A percentile compares a stretch with the other conserved stretches of the same genome.
These are phyloP conservation scores for Orthosia cruda DNA, from an alignment of 2,888 invertebrate species.

Conservation along the genomic window DNA sequence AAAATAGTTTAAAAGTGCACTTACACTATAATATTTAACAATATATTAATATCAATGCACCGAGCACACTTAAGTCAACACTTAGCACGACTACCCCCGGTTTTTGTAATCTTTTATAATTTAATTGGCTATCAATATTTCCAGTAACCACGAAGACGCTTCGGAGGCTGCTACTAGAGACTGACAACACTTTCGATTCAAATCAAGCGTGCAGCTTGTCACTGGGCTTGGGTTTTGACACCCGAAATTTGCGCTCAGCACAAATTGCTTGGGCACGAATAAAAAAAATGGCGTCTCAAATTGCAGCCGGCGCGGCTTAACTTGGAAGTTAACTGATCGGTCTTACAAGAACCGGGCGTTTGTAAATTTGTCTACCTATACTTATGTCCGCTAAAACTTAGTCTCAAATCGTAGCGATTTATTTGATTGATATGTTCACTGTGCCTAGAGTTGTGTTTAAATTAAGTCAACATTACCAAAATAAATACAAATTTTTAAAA, in stretches of 20 bases:
- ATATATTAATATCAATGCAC: slow-evolving; percentile 23
- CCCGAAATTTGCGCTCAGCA: too few species aligned
- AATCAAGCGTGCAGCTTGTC: too few species aligned
- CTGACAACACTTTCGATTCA: too few species aligned
- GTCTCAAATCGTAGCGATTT: slow-evolving; percentile 31
- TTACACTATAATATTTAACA: slow-evolving; percentile 32
- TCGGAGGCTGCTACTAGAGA: too few species aligned
- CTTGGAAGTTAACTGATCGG: neutral
- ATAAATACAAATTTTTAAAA: neutral
- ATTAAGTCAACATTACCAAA: neutral
- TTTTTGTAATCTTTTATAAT: neutral
- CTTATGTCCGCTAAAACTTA: neutral
- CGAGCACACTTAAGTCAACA: slow-evolving; percentile 28
- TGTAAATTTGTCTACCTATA: neutral
- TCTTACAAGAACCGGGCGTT: neutral
- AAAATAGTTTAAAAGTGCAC: slow-evolving; percentile 39
- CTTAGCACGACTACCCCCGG: neutral
- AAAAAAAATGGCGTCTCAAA: too few species aligned
- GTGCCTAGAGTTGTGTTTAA: neutral
- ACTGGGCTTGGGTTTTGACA: too few species aligned
- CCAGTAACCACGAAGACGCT: too few species aligned
- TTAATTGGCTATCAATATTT: too few species aligned
- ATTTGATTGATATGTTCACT: slow-evolving; percentile 12
- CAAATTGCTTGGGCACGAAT: too few species aligned
- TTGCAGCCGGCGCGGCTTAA: too few species aligned